Evolutionary conservation across 2,113 vertebrate genomes (phyloP).

Genomic region (Notarius quadriscutis): DNA sequence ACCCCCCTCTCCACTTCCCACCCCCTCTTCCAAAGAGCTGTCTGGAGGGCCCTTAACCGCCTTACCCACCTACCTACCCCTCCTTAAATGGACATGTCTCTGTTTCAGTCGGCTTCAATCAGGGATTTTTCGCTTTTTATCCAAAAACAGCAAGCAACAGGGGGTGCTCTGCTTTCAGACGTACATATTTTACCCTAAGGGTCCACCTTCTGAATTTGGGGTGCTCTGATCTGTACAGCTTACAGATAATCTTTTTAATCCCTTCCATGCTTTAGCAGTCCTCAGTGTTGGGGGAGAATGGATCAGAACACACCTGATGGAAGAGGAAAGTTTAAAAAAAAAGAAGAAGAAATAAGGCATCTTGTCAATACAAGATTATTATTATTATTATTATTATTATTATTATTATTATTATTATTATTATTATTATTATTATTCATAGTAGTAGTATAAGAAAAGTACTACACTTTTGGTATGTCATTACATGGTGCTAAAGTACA

Average conservation of each 20-base stretch:
- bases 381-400: not conserved
- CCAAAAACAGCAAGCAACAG: not conserved
- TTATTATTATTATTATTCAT: no score
- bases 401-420: no score
- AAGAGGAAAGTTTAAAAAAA: not conserved
- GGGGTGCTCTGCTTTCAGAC: not conserved
- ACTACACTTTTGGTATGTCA: no score
- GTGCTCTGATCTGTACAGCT: not conserved
- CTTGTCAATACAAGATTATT: not conserved
- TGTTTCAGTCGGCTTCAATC: not conserved
- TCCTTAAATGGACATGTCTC: not conserved
- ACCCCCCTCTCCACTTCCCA: conserved; percentile 29
- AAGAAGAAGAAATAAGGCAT: not conserved
- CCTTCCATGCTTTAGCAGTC: not conserved
- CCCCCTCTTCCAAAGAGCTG: not conserved
- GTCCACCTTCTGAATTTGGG: not conserved
- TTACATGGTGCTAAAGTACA: no score
- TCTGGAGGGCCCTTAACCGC: conserved; percentile 13
- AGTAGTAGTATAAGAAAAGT: no score
- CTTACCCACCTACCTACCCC: conserved; percentile 4
- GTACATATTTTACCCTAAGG: not conserved
- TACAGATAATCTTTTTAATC: not conserved
- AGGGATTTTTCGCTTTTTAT: not conserved
- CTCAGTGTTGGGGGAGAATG: not conserved
- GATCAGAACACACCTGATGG: not conserved